Base-by-base conservation (phyloP, 2,113 vertebrate genomes). In the Psilopogon haemacephalus region DNA sequence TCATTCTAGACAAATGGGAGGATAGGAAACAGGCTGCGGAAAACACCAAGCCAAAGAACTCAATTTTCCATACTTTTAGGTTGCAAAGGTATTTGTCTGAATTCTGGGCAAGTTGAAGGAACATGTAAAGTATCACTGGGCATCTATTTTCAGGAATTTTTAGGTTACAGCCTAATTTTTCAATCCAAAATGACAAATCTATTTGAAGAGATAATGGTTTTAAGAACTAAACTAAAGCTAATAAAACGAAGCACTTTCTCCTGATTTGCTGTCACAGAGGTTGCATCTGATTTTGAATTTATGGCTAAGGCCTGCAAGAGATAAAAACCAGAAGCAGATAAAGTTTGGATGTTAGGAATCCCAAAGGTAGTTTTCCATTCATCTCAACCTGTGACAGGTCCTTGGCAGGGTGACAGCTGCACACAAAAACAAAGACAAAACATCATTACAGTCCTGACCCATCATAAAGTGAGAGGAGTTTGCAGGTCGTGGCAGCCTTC, bases 271-370 rank as follows among this genome's bases (percentile, higher is more conserved):
- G 13, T 68, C 19, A n/a, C 15, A 60, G 46, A 40, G 6, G 1
- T 37, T 74, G 52, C 14, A 64, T 59, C 6, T 62, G n/a, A 69
- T 69, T 94, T 88, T 76, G 63, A 44, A 32, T 40, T 59, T 70
- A 28, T 42, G 48, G 3, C 26, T 68, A 18, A 30, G 17, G 15
- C 7, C 33, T 78, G 30, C 11, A 69, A 68, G 58, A 81, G n/a
- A n/a, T 46, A 52, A 90, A 79, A 84, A 15, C 0, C 8, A 48
- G 59, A 58, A 67, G 52, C 44, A 77, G 56, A 32, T n/a, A 40
- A 21, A 0, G 0, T 21, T 19, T 46, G 9, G 10, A 7, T 17
- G 42, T 44, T 44, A 44, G 16, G 30, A 46, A 71, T 30, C 32
- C 13, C 62, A 46, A 15, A 42, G 40, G 52, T 24, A 50, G 19